phyloP scores from a whole-genome alignment of 2,888 invertebrate genomes.

The Drosophila mayaguana region DNA sequence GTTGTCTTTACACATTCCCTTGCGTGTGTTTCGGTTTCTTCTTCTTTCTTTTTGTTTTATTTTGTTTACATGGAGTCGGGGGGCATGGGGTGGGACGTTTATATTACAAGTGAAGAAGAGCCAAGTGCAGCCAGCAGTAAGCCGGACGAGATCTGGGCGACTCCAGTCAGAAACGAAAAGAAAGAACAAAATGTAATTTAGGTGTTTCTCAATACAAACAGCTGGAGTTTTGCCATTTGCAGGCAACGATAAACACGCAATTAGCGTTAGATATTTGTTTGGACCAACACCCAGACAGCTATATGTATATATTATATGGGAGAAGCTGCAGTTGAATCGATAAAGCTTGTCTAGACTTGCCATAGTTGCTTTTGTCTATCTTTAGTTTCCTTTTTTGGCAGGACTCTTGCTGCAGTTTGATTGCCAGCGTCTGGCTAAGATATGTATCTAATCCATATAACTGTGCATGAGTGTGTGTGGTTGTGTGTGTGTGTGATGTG shows the following conservation, averaged over 20 bases:
- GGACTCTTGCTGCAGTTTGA: constrained; percentile 17
- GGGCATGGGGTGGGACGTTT: constrained; percentile 7
- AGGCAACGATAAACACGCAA: constrained; percentile 37
- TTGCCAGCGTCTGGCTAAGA: constrained; percentile 13
- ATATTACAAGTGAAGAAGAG: constrained; percentile 38
- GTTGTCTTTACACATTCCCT: constrained; percentile 72
- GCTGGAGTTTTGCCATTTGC: constrained; percentile 45
- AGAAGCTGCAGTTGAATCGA: constrained; percentile 25
- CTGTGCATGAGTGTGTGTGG: not conserved
- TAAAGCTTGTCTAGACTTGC: constrained; percentile 27
- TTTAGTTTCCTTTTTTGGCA: constrained; percentile 10
- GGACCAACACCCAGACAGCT: constrained; percentile 2
- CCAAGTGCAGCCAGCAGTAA: constrained; percentile 12
- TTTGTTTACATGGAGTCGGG: constrained; percentile 48
- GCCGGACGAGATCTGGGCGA: constrained; percentile 16
- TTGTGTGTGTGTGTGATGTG: constrained; percentile 9
- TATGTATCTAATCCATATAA: constrained; percentile 3
- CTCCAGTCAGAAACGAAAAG: not conserved
- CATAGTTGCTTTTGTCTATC: constrained; percentile 1
- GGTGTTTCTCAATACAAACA: constrained; percentile 45
- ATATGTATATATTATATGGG: not conserved
- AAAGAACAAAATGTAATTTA: constrained; percentile 12
- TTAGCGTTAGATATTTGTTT: constrained; percentile 40
- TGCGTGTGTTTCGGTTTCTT: constrained; percentile 16
- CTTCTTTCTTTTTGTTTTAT: not conserved